Percentiles rank a stretch among this genome's conserved stretches.
Evolutionary conservation across 2,888 invertebrate species (phyloP).

Genomic region (Protodeltote pygarga): DNA sequence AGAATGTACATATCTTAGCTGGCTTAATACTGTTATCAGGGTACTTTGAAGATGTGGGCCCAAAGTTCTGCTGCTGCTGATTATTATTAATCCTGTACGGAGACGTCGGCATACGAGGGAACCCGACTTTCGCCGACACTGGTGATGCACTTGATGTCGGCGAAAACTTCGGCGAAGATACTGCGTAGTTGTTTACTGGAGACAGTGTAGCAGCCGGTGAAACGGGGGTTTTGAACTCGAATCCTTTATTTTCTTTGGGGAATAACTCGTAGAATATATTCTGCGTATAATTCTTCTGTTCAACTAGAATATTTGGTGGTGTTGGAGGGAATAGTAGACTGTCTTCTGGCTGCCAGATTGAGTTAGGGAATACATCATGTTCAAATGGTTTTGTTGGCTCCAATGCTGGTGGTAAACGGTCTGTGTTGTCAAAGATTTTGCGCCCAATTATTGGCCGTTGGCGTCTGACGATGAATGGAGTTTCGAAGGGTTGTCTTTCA

Average conservation of each 20-base stretch:
- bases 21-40: conserved; percentile 26
- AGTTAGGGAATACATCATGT: conserved; percentile 24
- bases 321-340: conserved; percentile 37
- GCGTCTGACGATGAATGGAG: conserved; percentile 47
- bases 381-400: conserved; percentile 33
- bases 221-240: conserved; percentile 55
- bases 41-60: conserved; percentile 33
- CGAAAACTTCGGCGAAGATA: conserved; percentile 25
- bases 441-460: conserved; percentile 72
- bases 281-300: conserved; percentile 24
- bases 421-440: conserved; percentile 61
- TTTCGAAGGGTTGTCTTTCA: conserved; percentile 29
- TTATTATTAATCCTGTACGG: conserved; percentile 15
- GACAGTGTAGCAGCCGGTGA: conserved; percentile 50
- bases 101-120: conserved; percentile 17
- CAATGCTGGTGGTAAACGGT: conserved; percentile 28
- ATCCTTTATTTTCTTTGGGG: conserved; percentile 60
- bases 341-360: conserved; percentile 43
- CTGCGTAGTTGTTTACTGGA: conserved; percentile 24
- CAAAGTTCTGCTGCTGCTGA: conserved; percentile 17
- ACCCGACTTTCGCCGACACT: neutral
- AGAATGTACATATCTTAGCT: conserved; percentile 72
- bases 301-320: conserved; percentile 47
- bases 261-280: conserved; percentile 67
- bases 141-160: conserved; percentile 18